These are phyloP conservation scores for Trichonephila inaurata DNA, from an alignment of 1,140 invertebrate species.

Conservation along the genomic window DNA sequence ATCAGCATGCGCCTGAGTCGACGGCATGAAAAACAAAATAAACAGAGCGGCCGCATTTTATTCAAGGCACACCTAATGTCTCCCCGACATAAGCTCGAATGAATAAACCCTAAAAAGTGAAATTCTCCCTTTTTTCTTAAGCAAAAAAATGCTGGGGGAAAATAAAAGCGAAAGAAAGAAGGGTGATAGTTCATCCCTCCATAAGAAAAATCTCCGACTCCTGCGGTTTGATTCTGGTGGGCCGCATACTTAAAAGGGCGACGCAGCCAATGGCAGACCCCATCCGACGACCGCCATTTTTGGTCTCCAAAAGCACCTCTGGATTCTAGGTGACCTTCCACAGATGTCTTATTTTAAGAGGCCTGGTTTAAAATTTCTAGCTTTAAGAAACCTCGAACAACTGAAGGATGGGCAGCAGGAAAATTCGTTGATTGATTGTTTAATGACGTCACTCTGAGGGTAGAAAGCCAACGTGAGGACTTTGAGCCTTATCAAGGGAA, in stretches of 20 bases:
- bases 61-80: conserved; percentile 70
- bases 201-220: conserved; percentile 69
- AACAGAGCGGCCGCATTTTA: conserved; percentile 5
- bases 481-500: too few relatives aligned
- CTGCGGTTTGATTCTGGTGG: conserved; percentile 69
- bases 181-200: conserved; percentile 60
- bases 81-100: conserved; percentile 59
- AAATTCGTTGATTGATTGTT: too few relatives aligned
- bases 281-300: neutral
- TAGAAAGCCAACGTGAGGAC: too few relatives aligned
- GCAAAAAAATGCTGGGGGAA: conserved; percentile 6
- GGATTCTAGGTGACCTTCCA: too few relatives aligned
- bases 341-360: too few relatives aligned
- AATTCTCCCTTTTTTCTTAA: conserved; percentile 59
- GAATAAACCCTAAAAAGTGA: conserved; percentile 73
- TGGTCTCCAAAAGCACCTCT: neutral
- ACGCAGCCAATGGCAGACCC: too few relatives aligned
- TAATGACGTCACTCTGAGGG: too few relatives aligned
- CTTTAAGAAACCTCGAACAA: too few relatives aligned
- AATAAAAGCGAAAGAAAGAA: conserved; percentile 8
- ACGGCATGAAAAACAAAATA: neutral
- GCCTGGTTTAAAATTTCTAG: too few relatives aligned
- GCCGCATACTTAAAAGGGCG: conserved; percentile 56
- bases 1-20: too few relatives aligned
- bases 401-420: too few relatives aligned